A percentile compares a stretch with the other conserved stretches of the same genome.
Conservation (phyloP, 53 echinoderm and acorn worm species). For the Antedon mediterranea region DNA sequence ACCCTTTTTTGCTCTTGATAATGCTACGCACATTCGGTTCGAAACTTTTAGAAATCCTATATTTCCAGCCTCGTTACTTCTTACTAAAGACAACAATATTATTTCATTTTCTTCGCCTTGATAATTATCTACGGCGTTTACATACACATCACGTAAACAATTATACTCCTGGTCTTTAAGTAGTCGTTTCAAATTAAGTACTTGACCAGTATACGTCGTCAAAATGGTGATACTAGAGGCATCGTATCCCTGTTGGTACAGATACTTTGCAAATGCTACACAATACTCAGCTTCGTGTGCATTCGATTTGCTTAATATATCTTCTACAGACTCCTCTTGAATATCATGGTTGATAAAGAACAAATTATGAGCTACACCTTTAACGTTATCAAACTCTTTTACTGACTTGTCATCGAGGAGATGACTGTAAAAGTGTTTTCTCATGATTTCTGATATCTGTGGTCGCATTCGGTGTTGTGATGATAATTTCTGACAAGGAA, state of each 20-base stretch:
- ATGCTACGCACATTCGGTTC: constrained; percentile 88
- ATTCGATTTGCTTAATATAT: constrained; percentile 55
- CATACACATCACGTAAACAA: constrained; percentile 23
- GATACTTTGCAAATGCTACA: constrained; percentile 45
- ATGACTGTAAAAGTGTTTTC: constrained; percentile 44
- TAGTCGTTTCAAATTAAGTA: neutral
- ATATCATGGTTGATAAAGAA: constrained; percentile 60
- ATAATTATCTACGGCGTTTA: constrained; percentile 65
- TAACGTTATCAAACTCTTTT: constrained; percentile 29
- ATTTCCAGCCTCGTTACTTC: constrained; percentile 64
- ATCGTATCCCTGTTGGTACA: constrained; percentile 54
- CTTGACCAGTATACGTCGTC: constrained; percentile 67
- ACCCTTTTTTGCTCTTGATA: constrained; percentile 68
- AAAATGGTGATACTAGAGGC: constrained; percentile 54
- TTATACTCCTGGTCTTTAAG: neutral
- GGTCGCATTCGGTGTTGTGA: constrained; percentile 88
- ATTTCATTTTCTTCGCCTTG: constrained; percentile 96
- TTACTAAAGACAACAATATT: constrained; percentile 73
- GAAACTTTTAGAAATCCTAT: constrained; percentile 70
- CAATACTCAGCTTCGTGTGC: constrained; percentile 57
- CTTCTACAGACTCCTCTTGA: constrained; percentile 34
- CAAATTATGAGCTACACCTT: constrained; percentile 43
- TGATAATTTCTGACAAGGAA: constrained; percentile 35
- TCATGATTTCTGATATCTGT: constrained; percentile 62
- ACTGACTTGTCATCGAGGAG: constrained; percentile 59